phyloP scores from a whole-genome alignment of 2,113 vertebrate genomes.

The Elephantulus edwardii region DNA sequence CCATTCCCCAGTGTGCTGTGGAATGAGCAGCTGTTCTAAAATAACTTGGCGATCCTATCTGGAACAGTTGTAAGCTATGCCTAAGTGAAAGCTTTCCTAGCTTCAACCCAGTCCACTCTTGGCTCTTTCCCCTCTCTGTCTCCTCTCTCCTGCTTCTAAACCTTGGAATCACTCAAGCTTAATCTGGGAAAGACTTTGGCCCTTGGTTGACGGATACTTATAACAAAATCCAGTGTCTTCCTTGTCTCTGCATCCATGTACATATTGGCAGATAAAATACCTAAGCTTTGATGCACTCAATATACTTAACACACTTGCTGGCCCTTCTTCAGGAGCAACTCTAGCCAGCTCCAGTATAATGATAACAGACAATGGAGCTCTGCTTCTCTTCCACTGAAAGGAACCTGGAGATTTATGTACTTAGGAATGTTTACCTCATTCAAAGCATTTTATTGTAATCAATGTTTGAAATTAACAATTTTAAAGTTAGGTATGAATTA shows the following conservation, averaged over 20 bases:
- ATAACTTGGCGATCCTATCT: neutral
- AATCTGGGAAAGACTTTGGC: neutral
- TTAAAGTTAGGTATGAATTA: neutral
- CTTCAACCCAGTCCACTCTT: neutral
- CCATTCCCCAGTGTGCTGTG: neutral
- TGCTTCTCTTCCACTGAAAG: neutral
- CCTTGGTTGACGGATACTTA: neutral
- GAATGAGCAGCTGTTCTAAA: neutral
- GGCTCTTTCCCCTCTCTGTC: neutral
- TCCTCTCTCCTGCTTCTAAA: neutral
- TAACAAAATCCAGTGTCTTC: neutral
- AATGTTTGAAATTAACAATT: neutral
- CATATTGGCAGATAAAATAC: neutral
- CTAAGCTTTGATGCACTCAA: neutral
- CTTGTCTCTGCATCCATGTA: neutral
- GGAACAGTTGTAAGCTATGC: no score
- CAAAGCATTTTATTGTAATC: neutral
- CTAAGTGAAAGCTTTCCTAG: neutral
- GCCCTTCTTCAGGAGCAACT: neutral
- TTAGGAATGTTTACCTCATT: neutral
- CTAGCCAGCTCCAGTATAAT: neutral
- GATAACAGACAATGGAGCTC: neutral
- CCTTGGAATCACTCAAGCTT: neutral
- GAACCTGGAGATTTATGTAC: neutral
- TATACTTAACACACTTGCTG: neutral